These are phyloP conservation scores for Beroe forskalii DNA, from an alignment of 37 sponge, comb jelly and placozoan genomes.

Conservation along the genomic window DNA sequence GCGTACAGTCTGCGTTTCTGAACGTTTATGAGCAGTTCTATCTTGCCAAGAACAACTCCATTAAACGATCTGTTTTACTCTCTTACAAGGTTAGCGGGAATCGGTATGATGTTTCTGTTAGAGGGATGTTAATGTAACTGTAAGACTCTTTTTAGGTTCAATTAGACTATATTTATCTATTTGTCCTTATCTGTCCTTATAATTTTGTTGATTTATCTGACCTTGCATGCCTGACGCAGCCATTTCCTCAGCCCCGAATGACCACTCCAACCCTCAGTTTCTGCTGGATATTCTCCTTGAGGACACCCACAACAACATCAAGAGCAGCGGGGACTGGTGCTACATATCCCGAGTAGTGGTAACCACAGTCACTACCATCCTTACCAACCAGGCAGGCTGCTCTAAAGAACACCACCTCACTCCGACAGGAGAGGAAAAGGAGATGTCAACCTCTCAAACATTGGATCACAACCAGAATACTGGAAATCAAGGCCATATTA, in stretches of 20 bases:
- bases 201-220: too few species aligned
- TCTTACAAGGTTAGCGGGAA: slow-evolving; percentile 39
- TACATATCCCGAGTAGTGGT: not conserved
- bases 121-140: not conserved
- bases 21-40: not conserved
- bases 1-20: not conserved
- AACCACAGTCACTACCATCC: not conserved
- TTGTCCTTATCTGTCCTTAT: not conserved
- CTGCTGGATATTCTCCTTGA: not conserved
- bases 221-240: too few species aligned
- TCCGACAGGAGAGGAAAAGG: too few species aligned
- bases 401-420: too few species aligned
- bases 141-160: not conserved
- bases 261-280: not conserved
- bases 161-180: not conserved
- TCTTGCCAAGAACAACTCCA: not conserved
- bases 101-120: too few species aligned
- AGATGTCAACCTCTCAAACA: too few species aligned
- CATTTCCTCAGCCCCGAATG: too few species aligned
- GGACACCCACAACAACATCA: slow-evolving; percentile 1
- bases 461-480: too few species aligned
- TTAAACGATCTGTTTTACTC: not conserved
- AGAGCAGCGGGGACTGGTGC: slow-evolving; percentile 6
- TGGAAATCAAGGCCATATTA: too few species aligned
- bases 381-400: not conserved